phyloP scores from a whole-genome alignment of 1,140 invertebrate genomes.

The Drosophila arizonae region DNA sequence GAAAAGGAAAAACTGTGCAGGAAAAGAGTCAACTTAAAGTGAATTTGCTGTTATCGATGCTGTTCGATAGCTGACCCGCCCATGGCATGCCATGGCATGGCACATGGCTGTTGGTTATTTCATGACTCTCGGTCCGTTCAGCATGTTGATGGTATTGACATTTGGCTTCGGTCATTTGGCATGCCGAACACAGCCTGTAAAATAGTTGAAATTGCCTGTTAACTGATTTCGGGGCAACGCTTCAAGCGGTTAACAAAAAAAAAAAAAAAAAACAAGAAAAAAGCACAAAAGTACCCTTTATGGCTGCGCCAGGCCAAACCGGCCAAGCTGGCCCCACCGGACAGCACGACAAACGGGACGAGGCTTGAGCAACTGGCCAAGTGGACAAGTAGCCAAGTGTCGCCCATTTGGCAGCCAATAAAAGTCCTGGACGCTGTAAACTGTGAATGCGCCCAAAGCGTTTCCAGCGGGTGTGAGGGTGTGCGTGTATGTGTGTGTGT shows the following conservation, averaged over 20 bases:
- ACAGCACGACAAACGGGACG: background rate
- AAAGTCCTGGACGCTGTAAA: slow-evolving; percentile 49
- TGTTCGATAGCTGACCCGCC: background rate
- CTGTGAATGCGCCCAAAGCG: slow-evolving; percentile 48
- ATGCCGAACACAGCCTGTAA: slow-evolving; percentile 63
- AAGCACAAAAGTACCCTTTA: slow-evolving; percentile 54
- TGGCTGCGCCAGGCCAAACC: slow-evolving; percentile 53
- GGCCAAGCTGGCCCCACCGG: slow-evolving; percentile 32
- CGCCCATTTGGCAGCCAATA: slow-evolving; percentile 76
- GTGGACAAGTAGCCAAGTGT: slow-evolving; percentile 57
- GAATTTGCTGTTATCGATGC: slow-evolving; percentile 9
- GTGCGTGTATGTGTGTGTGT: slow-evolving; percentile 5
- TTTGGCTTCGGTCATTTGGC: slow-evolving; percentile 73
- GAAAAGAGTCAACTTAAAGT: slow-evolving; percentile 1
- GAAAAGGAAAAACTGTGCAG: background rate
- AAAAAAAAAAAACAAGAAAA: background rate
- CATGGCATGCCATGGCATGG: background rate
- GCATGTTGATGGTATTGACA: slow-evolving; percentile 71
- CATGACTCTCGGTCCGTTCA: slow-evolving; percentile 27
- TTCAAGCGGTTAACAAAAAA: slow-evolving; percentile 2
- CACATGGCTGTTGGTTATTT: slow-evolving; percentile 35
- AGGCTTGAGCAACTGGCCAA: slow-evolving; percentile 12
- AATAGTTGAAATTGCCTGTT: slow-evolving; percentile 78
- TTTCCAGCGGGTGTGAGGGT: slow-evolving; percentile 6
- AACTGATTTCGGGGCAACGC: slow-evolving; percentile 60